These are phyloP conservation scores for Drosophila rhopaloa DNA, from an alignment of 1,140 invertebrate species.

Conservation along the genomic window DNA sequence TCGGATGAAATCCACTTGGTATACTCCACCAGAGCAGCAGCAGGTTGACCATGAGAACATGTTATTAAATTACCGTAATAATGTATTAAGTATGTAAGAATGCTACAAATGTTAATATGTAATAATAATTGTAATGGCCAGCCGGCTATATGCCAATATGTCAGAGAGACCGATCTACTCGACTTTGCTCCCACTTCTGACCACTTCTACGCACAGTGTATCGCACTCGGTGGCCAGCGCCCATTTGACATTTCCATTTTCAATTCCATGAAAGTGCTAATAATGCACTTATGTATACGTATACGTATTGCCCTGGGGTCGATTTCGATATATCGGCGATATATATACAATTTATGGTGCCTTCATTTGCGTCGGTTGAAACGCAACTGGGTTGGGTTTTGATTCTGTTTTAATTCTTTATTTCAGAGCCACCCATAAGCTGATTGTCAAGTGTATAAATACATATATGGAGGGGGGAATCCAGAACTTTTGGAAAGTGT, in stretches of 20 bases:
- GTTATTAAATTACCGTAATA: conserved; percentile 84
- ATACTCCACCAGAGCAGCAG: conserved; percentile 44
- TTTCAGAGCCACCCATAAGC: neutral
- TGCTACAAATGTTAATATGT: conserved; percentile 83
- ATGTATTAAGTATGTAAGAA: conserved; percentile 84
- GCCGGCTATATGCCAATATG: conserved; percentile 37
- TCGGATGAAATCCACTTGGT: conserved; percentile 41
- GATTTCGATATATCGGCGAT: conserved; percentile 27
- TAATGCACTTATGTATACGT: conserved; percentile 49
- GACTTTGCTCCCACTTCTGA: conserved; percentile 57
- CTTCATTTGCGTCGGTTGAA: conserved; percentile 31
- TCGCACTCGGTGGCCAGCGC: conserved; percentile 17
- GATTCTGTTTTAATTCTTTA: neutral
- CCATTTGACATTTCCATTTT: conserved; percentile 29
- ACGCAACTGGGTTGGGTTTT: neutral
- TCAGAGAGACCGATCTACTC: conserved; percentile 39
- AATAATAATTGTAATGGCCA: conserved; percentile 80
- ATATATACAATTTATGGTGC: conserved; percentile 36
- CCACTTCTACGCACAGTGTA: conserved; percentile 37
- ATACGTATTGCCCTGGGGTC: conserved; percentile 15
- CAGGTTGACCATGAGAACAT: conserved; percentile 84
- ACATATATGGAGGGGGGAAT: neutral
- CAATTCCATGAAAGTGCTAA: conserved; percentile 62
- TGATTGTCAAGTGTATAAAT: neutral
- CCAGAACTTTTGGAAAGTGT: conserved; percentile 14